These are phyloP conservation scores for Ypsolopha sequella DNA, from an alignment of 2,888 invertebrate genomes.

Conservation along the genomic window DNA sequence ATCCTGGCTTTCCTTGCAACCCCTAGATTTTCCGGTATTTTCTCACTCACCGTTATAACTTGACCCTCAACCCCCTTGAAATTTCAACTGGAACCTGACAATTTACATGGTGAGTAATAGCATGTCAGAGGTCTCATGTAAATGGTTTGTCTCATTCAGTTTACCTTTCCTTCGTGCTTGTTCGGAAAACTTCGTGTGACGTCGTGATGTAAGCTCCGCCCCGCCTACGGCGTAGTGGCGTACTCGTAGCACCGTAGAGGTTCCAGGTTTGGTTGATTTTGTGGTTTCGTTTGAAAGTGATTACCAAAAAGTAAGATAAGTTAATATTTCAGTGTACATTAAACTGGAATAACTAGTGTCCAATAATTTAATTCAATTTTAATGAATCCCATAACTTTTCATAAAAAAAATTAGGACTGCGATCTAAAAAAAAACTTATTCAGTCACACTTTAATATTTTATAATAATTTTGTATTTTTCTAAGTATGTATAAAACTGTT, in stretches of 20 bases:
- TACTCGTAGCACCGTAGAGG: constrained; percentile 17
- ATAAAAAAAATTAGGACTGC: too few relatives aligned
- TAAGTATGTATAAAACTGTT: too few relatives aligned
- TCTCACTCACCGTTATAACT: constrained; percentile 24
- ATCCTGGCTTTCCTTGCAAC: constrained; percentile 49
- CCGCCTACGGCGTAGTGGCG: constrained; percentile 29
- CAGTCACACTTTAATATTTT: too few relatives aligned
- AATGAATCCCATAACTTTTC: too few relatives aligned
- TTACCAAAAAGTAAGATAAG: too few relatives aligned
- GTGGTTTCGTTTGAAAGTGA: background rate
- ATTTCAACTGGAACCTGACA: background rate
- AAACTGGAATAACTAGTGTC: too few relatives aligned
- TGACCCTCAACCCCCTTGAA: constrained; percentile 22
- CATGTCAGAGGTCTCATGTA: constrained; percentile 17
- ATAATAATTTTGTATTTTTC: too few relatives aligned
- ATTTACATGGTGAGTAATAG: constrained; percentile 3
- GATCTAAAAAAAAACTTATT: too few relatives aligned
- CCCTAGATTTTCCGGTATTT: constrained; percentile 36
- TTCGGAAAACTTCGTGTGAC: constrained; percentile 42
- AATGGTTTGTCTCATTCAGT: constrained; percentile 19
- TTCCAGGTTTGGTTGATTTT: constrained; percentile 13
- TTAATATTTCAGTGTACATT: too few relatives aligned
- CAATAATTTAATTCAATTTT: too few relatives aligned
- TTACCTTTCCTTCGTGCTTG: constrained; percentile 23
- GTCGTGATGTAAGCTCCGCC: constrained; percentile 38